Conservation (phyloP, 2,113 vertebrate genomes). For the Semnopithecus entellus region DNA sequence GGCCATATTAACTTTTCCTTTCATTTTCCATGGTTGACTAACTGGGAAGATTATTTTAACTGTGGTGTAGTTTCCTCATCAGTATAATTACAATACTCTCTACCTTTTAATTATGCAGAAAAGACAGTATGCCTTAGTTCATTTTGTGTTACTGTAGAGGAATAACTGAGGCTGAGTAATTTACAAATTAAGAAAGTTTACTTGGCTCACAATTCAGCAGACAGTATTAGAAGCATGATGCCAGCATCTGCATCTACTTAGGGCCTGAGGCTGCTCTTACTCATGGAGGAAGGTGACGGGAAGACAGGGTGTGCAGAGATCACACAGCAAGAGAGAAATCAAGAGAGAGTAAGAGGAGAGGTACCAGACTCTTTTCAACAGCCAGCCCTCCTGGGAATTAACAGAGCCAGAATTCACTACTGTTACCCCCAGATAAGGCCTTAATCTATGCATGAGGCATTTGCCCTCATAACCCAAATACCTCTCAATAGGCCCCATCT, state of each 20-base stretch:
- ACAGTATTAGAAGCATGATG: no score
- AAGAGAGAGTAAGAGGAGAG: not conserved
- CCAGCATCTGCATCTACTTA: not conserved
- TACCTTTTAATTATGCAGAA: constrained; percentile 20
- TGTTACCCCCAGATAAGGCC: not conserved
- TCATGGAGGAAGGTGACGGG: not conserved
- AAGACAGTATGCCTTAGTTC: not conserved
- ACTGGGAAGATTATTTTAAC: not conserved
- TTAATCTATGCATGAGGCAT: not conserved
- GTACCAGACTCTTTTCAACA: not conserved
- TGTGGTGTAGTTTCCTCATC: constrained; percentile 29
- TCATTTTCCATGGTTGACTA: not conserved
- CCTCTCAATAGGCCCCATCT: not conserved
- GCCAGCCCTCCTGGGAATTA: not conserved
- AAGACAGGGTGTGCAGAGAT: not conserved
- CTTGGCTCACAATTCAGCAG: no score
- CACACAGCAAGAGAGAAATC: not conserved
- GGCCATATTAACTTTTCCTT: not conserved
- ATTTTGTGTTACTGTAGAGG: no score
- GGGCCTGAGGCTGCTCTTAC: not conserved
- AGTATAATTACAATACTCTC: not conserved
- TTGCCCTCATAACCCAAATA: not conserved
- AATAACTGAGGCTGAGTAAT: no score
- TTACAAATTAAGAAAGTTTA: no score
- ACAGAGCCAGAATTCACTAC: not conserved